Percentiles rank a stretch among this genome's conserved stretches.
Evolutionary conservation across 2,113 vertebrate species (phyloP).

Genomic region (Spilogale gracilis): DNA sequence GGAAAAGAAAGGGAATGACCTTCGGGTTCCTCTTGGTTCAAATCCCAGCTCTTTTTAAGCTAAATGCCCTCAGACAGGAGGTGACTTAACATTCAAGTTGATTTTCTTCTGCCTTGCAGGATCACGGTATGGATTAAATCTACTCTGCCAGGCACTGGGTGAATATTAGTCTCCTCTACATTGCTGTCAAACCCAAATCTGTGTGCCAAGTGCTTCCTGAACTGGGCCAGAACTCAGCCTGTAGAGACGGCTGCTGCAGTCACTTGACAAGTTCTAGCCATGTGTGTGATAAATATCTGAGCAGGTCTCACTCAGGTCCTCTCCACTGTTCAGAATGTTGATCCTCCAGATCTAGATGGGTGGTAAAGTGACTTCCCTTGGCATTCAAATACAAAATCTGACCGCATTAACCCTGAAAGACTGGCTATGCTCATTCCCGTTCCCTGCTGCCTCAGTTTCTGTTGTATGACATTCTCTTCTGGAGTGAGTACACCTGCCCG

Average conservation of each 20-base stretch:
- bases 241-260: background rate
- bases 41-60: background rate
- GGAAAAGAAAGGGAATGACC: background rate
- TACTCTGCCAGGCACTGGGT: background rate
- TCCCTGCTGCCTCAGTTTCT: background rate
- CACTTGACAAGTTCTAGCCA: background rate
- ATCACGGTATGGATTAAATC: background rate
- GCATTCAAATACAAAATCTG: background rate
- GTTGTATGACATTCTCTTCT: background rate
- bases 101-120: background rate
- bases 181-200: background rate
- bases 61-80: background rate
- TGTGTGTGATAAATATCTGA: background rate
- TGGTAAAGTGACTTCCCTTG: background rate
- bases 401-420: background rate
- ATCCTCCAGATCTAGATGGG: background rate
- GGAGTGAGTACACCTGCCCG: background rate
- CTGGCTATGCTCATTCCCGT: background rate
- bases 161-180: too few species aligned
- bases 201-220: background rate
- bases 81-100: background rate
- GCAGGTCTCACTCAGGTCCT: background rate
- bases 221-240: background rate
- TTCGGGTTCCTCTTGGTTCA: background rate
- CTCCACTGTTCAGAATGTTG: background rate